Base-by-base conservation (phyloP, 2,797 vertebrate genomes). In the Brotula barbata region DNA sequence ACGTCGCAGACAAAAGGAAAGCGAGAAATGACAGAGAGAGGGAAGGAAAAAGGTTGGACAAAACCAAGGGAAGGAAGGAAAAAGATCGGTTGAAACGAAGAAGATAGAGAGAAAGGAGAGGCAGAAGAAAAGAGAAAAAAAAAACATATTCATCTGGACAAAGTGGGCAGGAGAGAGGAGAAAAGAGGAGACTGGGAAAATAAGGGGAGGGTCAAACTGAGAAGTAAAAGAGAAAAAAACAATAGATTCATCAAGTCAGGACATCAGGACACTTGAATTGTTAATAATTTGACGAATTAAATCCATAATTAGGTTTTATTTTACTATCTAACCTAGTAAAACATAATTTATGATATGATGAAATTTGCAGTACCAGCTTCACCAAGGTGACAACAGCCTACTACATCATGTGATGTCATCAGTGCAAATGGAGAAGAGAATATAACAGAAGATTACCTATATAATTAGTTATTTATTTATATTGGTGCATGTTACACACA, bases 341-440 rank as follows among this genome's bases (percentile, higher is more conserved):
- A 39, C 2, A 31, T 17, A 1, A 39, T n/a, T n/a, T n/a, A n/a
- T n/a, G n/a, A n/a, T n/a, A n/a, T n/a, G n/a, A n/a, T n/a, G n/a
- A n/a, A n/a, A n/a, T n/a, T n/a, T n/a, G n/a, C n/a, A n/a, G 33
- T n/a, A 41, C 33, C 14, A 20, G 19, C 17, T 47, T 43, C 43
- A 57, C 16, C 17, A 17, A 33, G 25, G 6, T 28, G 12, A 54
- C 9, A 8, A 2, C 31, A 33, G 31, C 31, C 31, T 6, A 28
- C 9, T 62, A 52, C 51, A 64, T 46, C 7, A 42, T 45, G 54
- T 77, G 75, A 81, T 59, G 68, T 76, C 69, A 78, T 52, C 40
- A 68, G 0, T 20, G 43, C 16, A 48, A 7, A 1, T 6, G 20
- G 44, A 40, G 22, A 44, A 46, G 0, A 15, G 23, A 25, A 17